These are phyloP conservation scores for Ephialtes manifestator DNA, from an alignment of 2,888 invertebrate genomes.

Conservation along the genomic window DNA sequence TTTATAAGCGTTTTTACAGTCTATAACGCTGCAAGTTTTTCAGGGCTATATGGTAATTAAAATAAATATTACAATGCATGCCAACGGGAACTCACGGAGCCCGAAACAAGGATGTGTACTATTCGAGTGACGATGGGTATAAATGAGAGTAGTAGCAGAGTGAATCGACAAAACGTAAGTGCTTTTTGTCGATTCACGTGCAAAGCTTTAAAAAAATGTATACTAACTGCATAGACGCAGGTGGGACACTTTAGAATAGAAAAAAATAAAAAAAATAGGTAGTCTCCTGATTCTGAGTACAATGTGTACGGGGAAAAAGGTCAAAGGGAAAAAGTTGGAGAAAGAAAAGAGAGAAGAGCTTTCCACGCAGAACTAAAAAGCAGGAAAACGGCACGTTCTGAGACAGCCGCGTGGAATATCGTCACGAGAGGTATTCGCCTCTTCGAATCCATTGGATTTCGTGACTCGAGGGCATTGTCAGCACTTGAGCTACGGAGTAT, in stretches of 20 bases:
- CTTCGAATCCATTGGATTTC: slow-evolving; percentile 37
- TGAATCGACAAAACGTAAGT: too few species aligned
- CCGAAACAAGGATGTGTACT: too few species aligned
- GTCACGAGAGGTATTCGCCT: slow-evolving; percentile 11
- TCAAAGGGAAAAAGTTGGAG: slow-evolving; percentile 17
- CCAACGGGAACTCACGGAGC: too few species aligned
- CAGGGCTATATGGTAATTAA: too few species aligned
- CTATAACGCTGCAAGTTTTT: not conserved
- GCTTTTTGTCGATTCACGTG: too few species aligned
- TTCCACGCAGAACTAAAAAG: slow-evolving; percentile 47
- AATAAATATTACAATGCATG: too few species aligned
- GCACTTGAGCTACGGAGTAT: slow-evolving; percentile 8
- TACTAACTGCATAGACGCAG: not conserved
- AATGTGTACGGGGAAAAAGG: not conserved
- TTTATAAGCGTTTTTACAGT: not conserved
- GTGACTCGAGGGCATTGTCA: slow-evolving; percentile 35
- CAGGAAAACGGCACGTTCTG: slow-evolving; percentile 64
- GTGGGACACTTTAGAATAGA: not conserved
- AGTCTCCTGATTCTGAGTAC: slow-evolving; percentile 23
- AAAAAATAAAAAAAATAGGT: slow-evolving; percentile 46
- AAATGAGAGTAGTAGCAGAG: too few species aligned
- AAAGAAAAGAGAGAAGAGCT: slow-evolving; percentile 13
- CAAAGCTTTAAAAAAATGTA: too few species aligned
- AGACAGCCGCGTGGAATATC: slow-evolving; percentile 53
- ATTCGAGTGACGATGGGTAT: too few species aligned